Evolutionary conservation across 2,797 vertebrate species (phyloP).

Genomic region (Gymnoscopelus microlampas): DNA sequence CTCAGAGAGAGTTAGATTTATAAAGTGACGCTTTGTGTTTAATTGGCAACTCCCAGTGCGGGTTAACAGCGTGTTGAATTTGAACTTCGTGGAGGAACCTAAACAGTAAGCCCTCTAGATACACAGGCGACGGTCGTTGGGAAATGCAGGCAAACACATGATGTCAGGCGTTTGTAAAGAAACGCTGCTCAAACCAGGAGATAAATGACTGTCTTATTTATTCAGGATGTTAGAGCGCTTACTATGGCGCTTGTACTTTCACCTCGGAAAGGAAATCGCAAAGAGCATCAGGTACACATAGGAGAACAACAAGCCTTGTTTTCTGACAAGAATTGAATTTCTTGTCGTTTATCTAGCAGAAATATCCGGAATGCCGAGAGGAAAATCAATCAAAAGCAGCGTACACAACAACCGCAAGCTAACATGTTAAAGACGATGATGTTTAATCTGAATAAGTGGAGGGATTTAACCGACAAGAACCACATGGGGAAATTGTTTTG

Average conservation of each 20-base stretch:
- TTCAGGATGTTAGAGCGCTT: conserved; percentile 61
- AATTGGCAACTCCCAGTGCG: conserved; percentile 68
- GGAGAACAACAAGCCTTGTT: conserved; percentile 52
- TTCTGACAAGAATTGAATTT: conserved; percentile 43
- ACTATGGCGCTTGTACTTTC: conserved; percentile 53
- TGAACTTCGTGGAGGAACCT: conserved; percentile 70
- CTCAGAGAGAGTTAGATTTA: conserved; percentile 68
- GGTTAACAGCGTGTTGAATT: conserved; percentile 77
- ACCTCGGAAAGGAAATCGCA: conserved; percentile 48
- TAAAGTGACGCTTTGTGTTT: conserved; percentile 77
- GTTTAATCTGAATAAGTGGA: conserved; percentile 22
- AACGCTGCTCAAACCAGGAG: conserved; percentile 73
- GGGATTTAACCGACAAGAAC: conserved; percentile 13
- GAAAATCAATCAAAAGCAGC: conserved; percentile 48
- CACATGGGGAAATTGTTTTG: neutral
- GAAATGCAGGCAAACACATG: conserved; percentile 77
- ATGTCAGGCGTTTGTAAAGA: conserved; percentile 74
- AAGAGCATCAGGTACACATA: conserved; percentile 5
- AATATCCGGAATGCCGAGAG: conserved; percentile 54
- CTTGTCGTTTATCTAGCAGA: conserved; percentile 39
- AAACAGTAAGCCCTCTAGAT: conserved; percentile 66
- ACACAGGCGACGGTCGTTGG: conserved; percentile 72
- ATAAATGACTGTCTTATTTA: conserved; percentile 70
- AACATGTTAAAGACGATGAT: conserved; percentile 28
- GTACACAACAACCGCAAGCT: conserved; percentile 56